Evolutionary conservation across 2,888 invertebrate species (phyloP).

Genomic region (Chrysomela aeneicollis): DNA sequence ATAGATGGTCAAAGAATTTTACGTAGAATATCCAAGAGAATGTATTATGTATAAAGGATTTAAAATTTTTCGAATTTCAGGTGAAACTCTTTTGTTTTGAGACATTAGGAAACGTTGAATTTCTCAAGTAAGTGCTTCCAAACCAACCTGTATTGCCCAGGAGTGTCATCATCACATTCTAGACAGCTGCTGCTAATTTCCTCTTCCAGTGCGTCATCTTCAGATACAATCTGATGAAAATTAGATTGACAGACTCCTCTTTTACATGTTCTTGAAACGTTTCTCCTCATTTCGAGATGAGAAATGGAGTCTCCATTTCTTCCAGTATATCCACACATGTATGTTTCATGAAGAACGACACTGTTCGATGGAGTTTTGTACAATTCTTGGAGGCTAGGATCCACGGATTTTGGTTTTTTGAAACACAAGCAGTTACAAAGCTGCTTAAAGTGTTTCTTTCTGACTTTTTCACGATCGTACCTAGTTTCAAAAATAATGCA

Average conservation of each 20-base stretch:
- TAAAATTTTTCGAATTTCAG: too few relatives aligned
- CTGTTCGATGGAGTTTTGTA: conserved; percentile 44
- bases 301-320: conserved; percentile 14
- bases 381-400: conserved; percentile 31
- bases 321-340: conserved; percentile 15
- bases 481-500: background rate
- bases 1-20: too few relatives aligned
- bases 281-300: conserved; percentile 14
- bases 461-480: conserved; percentile 8
- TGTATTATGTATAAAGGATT: too few relatives aligned
- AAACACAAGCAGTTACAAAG: conserved; percentile 40
- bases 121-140: background rate
- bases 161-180: background rate
- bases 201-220: background rate
- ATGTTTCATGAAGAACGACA: conserved; percentile 16
- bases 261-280: conserved; percentile 12
- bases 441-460: conserved; percentile 37
- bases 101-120: too few relatives aligned
- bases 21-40: too few relatives aligned
- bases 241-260: background rate
- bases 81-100: too few relatives aligned
- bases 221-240: background rate
- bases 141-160: background rate
- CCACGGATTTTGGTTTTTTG: conserved; percentile 22
- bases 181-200: background rate